Evolutionary conservation across 2,113 vertebrate genomes (phyloP).

Genomic region (Laticauda colubrina): DNA sequence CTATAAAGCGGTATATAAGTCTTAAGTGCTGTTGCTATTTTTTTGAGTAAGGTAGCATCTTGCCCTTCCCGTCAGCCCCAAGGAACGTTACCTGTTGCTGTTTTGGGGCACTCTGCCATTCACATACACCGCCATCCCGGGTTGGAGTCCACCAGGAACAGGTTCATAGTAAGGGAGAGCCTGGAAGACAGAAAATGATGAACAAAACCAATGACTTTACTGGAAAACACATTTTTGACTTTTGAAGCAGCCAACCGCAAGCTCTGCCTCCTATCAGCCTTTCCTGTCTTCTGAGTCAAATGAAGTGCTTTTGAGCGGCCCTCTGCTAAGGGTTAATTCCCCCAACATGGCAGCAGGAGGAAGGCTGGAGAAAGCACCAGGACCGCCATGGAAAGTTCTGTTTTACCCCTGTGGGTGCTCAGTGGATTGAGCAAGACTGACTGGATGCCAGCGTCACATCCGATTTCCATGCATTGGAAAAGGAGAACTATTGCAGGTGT

Average conservation of each 20-base stretch:
- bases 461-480: neutral
- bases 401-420: neutral
- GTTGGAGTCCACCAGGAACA: constrained; percentile 74
- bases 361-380: rapidly evolving
- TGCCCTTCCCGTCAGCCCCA: no score
- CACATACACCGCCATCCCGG: no score
- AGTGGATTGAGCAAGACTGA: neutral
- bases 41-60: neutral
- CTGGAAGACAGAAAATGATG: constrained; percentile 54
- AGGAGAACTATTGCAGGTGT: neutral
- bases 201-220: neutral
- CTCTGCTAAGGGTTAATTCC: neutral
- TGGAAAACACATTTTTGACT: neutral
- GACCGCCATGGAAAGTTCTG: neutral
- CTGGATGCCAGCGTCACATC: neutral
- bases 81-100: constrained; percentile 67
- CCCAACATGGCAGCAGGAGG: rapidly evolving
- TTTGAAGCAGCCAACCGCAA: neutral
- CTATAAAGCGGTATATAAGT: no score
- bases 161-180: constrained; percentile 71
- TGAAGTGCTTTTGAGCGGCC: no score
- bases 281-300: no score
- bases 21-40: no score
- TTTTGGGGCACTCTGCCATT: constrained; percentile 71
- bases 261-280: neutral